phyloP scores from a whole-genome alignment of 2,888 invertebrate genomes.

The Cerastis leucographa region DNA sequence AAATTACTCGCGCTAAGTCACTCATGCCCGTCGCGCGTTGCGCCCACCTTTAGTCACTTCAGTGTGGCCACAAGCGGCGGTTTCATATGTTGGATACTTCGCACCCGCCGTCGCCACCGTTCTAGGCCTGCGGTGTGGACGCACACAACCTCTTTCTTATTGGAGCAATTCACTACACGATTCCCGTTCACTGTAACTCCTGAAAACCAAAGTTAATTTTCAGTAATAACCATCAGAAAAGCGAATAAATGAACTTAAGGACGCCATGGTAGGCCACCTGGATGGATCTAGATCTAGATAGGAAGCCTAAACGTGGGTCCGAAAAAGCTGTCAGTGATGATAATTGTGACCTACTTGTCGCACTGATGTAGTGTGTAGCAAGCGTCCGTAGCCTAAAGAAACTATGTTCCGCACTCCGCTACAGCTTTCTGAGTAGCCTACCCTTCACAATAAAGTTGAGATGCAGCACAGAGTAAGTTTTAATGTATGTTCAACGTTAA shows the following conservation, averaged over 20 bases:
- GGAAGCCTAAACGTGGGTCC: too few species aligned
- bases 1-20: too few species aligned
- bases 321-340: neutral
- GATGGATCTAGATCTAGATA: too few species aligned
- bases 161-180: neutral
- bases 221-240: neutral
- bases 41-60: too few species aligned
- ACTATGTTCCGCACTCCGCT: neutral
- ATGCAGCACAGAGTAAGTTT: conserved; percentile 58
- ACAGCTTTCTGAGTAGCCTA: neutral
- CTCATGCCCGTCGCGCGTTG: too few species aligned
- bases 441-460: conserved; percentile 50
- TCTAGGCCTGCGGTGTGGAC: too few species aligned
- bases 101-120: too few species aligned
- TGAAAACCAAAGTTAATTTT: neutral
- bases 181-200: neutral
- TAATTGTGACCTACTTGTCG: neutral
- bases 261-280: too few species aligned
- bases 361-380: neutral
- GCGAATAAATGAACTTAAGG: too few species aligned
- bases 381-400: neutral
- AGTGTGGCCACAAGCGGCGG: too few species aligned
- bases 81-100: too few species aligned
- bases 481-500: conserved; percentile 64
- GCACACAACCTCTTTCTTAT: neutral